phyloP scores from a whole-genome alignment of 2,797 vertebrate species.

The Hydrocynus forskahlii region DNA sequence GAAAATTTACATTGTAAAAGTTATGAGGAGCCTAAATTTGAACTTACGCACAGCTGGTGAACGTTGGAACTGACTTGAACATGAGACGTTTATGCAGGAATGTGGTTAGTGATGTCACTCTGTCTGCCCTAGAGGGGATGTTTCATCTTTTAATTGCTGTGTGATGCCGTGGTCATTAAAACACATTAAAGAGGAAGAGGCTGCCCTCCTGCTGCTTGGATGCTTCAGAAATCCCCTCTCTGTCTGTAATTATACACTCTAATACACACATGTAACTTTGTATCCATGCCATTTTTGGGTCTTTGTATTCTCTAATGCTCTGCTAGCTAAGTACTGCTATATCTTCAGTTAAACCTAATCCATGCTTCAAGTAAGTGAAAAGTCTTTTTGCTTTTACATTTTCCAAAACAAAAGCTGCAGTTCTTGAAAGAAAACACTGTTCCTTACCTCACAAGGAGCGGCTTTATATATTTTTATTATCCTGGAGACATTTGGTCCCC shows the following conservation, averaged over 20 bases:
- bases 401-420: neutral
- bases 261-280: neutral
- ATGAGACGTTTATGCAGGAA: neutral
- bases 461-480: neutral
- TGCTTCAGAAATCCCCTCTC: constrained; percentile 35
- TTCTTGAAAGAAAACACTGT: neutral
- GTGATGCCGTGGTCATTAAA: constrained; percentile 51
- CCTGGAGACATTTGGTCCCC: neutral
- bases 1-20: neutral
- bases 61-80: neutral
- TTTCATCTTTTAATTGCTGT: constrained; percentile 47
- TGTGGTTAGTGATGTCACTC: neutral
- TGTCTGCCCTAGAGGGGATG: neutral
- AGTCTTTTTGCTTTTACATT: neutral
- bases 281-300: neutral
- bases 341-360: neutral
- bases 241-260: constrained; percentile 42
- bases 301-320: neutral
- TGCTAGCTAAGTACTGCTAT: neutral
- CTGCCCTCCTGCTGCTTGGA: constrained; percentile 40
- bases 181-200: constrained; percentile 37
- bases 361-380: neutral
- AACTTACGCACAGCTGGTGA: neutral
- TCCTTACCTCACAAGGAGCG: neutral
- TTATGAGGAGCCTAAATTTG: neutral